Base-by-base conservation (phyloP, 1,140 invertebrate species). In the Artemia franciscana region DNA sequence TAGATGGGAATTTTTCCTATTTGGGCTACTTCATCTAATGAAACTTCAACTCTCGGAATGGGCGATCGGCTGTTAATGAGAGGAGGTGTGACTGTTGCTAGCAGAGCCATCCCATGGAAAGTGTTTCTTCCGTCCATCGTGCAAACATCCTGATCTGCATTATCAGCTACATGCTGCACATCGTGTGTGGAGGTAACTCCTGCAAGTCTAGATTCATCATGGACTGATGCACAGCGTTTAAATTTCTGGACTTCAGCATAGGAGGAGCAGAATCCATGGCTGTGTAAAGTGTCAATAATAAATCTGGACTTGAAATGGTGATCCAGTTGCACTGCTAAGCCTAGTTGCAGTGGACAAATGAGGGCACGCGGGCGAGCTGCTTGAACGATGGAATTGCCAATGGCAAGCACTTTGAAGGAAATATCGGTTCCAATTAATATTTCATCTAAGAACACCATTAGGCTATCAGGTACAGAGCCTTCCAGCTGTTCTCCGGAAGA, bases 141-240 rank as follows among this genome's bases (percentile, higher is more conserved):
- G 60, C 39, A 62, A 0, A 59, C 59, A 63, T 69, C 67, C 56
- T 68, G 65, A 60, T 69, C 68, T 26, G 65, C 65, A 62, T 69
- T 69, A 24, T 67, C 65, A 25, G 27, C 60, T 51, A 51, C 27
- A 24, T 23, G 28, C 24, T 51, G 60, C 27, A 61, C 60, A 21
- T 21, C 27, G 21, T 9, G 18, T 23, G 25, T 57, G 18, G 25
- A 5, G 18, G 27, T 18, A 51, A 51, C 39, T 23, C 28, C 24
- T 21, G 30, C 30, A 39, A 61, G 39, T 2, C 25, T 27, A 23
- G 27, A 24, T 3, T 51, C 28, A 51, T 24, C 39, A 23, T 23
- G 24, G 9, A 56, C 30, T 51, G 60, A 24, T n/a, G 60, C 60
- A 39, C 28, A 26, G 25, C 60, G 25, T 61, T 61, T 27, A 61